Conservation (phyloP, 2,113 vertebrate genomes). For the Hippopotamus amphibius region DNA sequence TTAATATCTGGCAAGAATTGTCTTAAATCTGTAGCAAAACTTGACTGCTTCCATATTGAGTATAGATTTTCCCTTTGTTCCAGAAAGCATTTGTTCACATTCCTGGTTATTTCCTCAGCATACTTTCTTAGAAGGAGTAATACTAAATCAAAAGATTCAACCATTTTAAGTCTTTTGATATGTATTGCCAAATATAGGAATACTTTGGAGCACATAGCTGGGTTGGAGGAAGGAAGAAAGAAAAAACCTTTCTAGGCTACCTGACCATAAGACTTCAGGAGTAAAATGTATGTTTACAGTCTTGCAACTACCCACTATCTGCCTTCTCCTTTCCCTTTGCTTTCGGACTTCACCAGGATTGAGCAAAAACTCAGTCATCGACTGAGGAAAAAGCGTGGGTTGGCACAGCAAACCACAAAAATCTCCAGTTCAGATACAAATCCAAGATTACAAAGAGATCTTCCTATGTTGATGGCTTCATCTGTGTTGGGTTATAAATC, state of each 20-base stretch:
- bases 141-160: neutral
- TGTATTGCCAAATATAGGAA: constrained; percentile 44
- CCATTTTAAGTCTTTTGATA: constrained; percentile 12
- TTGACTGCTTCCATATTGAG: constrained; percentile 32
- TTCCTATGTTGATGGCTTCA: neutral
- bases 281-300: constrained; percentile 9
- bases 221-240: neutral
- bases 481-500: constrained; percentile 27
- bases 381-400: neutral
- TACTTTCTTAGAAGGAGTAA: constrained; percentile 46
- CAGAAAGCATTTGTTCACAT: constrained; percentile 38
- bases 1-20: constrained; percentile 12
- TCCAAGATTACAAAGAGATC: neutral
- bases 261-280: neutral
- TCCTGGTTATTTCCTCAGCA: constrained; percentile 59
- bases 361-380: constrained; percentile 8
- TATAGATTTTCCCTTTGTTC: constrained; percentile 4
- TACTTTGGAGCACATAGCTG: neutral
- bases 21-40: neutral
- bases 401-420: constrained; percentile 51
- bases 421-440: constrained; percentile 57
- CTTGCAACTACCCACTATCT: neutral
- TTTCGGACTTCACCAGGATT: constrained; percentile 40
- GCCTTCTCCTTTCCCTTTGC: neutral
- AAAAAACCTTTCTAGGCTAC: neutral